These are phyloP conservation scores for Discoglossus pictus DNA, from an alignment of 2,797 vertebrate species.

Conservation along the genomic window DNA sequence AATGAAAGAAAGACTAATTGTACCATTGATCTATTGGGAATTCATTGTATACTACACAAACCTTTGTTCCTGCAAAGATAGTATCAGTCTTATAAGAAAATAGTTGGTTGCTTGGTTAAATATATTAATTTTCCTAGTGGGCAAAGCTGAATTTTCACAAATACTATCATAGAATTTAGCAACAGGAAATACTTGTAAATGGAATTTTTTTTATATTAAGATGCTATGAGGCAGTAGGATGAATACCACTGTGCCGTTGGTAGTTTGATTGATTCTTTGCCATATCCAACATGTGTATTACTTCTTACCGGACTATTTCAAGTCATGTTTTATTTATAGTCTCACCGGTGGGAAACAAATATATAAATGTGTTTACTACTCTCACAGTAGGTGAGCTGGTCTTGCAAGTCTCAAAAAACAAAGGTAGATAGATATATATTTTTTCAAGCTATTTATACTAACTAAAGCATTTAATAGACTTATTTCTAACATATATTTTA, in stretches of 20 bases:
- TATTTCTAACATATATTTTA: too few species aligned
- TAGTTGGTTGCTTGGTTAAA: slow-evolving; percentile 26
- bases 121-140: slow-evolving; percentile 7
- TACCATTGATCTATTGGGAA: slow-evolving; percentile 2
- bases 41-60: slow-evolving; percentile 22
- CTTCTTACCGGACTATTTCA: slow-evolving; percentile 23
- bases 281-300: slow-evolving; percentile 38
- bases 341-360: slow-evolving; percentile 17
- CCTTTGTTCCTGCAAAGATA: slow-evolving; percentile 7
- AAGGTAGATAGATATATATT: too few species aligned
- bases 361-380: background rate
- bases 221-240: slow-evolving; percentile 43
- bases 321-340: slow-evolving; percentile 36
- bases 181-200: slow-evolving; percentile 21
- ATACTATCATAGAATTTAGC: slow-evolving; percentile 29
- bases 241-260: slow-evolving; percentile 44
- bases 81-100: slow-evolving; percentile 17
- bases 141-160: slow-evolving; percentile 8
- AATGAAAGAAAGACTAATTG: background rate
- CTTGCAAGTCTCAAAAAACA: background rate
- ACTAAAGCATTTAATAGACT: too few species aligned
- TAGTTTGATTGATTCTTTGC: slow-evolving; percentile 44
- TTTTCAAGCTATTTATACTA: too few species aligned
- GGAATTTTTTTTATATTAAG: slow-evolving; percentile 26
- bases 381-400: background rate